Percentiles rank a stretch among this genome's conserved stretches.
Evolutionary conservation across 2,888 invertebrate species (phyloP).

Genomic region (Cylindroiulus punctatus): DNA sequence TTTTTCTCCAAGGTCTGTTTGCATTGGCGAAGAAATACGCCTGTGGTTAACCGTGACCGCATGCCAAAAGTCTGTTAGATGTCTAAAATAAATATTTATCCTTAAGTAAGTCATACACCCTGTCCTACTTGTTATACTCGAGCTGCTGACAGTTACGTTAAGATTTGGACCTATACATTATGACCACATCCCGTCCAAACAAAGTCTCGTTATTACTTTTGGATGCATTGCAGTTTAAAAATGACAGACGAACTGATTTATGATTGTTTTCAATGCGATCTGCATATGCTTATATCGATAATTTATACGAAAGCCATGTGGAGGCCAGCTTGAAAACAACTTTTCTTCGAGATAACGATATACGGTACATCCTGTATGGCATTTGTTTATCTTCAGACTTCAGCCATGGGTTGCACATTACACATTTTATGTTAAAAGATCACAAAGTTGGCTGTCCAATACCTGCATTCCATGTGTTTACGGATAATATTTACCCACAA

Average conservation of each 20-base stretch:
- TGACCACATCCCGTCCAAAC: not conserved
- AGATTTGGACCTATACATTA: not conserved
- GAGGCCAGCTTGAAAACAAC: not conserved
- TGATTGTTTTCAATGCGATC: not conserved
- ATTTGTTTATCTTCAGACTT: too few species aligned
- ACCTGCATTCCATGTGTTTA: too few species aligned
- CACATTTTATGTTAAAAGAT: not conserved
- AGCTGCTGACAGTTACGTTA: not conserved
- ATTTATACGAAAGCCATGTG: not conserved
- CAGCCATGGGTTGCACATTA: too few species aligned
- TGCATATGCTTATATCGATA: not conserved
- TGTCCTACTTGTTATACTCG: not conserved
- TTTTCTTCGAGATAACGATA: too few species aligned
- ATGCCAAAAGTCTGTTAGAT: conserved; percentile 11
- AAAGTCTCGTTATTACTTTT: not conserved
- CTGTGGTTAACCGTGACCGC: conserved; percentile 23
- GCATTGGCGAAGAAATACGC: not conserved
- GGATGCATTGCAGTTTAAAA: not conserved
- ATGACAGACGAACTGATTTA: not conserved
- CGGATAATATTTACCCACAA: too few species aligned
- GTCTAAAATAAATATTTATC: conserved; percentile 27
- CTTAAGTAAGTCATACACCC: conserved; percentile 8
- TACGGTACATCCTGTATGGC: too few species aligned
- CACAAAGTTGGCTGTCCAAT: too few species aligned
- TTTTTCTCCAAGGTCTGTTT: not conserved